Evolutionary conservation across 2,888 invertebrate genomes (phyloP).

Genomic region (Rhaphigaster nebulosa): DNA sequence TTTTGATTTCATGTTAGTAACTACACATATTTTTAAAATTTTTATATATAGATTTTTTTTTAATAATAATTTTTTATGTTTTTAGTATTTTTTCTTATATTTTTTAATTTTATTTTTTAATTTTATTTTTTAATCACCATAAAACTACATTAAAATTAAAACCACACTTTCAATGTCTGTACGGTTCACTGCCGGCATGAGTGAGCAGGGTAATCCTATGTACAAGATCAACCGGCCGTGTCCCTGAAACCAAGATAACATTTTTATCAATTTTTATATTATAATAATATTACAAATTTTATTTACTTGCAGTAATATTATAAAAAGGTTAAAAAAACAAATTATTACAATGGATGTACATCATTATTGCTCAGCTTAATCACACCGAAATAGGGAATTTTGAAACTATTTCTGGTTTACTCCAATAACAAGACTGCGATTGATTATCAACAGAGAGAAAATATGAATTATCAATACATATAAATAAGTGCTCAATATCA

Average conservation of each 20-base stretch:
- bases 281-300: background rate
- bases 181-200: conserved; percentile 4
- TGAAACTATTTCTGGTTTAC: too few species aligned
- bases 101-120: too few species aligned
- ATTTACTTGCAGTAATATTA: background rate
- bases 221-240: conserved; percentile 48
- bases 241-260: background rate
- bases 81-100: conserved; percentile 52
- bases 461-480: too few species aligned
- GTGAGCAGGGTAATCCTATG: conserved; percentile 52
- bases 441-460: too few species aligned
- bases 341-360: too few species aligned
- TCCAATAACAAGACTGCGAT: too few species aligned
- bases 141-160: conserved; percentile 49
- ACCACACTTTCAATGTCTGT: conserved; percentile 50
- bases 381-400: too few species aligned
- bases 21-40: conserved; percentile 59
- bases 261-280: background rate
- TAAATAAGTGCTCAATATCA: too few species aligned
- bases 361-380: background rate
- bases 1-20: conserved; percentile 60
- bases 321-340: background rate
- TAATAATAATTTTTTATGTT: conserved; percentile 56
- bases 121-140: conserved; percentile 48
- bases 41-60: conserved; percentile 61